Conservation (phyloP, 2,113 vertebrate genomes). For the Siniperca knerii region DNA sequence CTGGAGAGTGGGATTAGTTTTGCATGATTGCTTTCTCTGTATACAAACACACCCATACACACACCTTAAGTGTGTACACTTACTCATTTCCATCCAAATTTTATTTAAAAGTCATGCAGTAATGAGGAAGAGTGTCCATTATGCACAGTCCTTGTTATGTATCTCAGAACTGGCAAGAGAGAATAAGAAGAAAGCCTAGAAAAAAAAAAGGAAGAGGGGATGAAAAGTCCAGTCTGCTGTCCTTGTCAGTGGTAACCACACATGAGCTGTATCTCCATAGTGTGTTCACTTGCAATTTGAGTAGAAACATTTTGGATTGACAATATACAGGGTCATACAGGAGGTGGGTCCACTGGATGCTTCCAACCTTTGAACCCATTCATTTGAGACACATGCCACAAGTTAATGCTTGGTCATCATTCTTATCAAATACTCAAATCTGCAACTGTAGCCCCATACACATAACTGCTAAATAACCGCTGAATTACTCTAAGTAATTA, state of each 20-base stretch:
- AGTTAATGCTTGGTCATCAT: neutral
- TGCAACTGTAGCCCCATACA: too few species aligned
- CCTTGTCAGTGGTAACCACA: neutral
- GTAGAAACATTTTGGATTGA: neutral
- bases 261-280: neutral
- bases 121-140: conserved; percentile 15
- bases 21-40: conserved; percentile 34
- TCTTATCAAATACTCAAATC: neutral
- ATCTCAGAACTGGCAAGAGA: neutral
- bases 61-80: conserved; percentile 15
- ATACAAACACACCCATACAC: conserved; percentile 22
- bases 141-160: neutral
- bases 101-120: conserved; percentile 35
- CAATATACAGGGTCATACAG: neutral
- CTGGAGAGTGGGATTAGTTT: conserved; percentile 46
- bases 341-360: neutral
- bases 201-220: neutral
- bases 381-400: neutral
- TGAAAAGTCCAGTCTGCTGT: neutral
- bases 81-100: conserved; percentile 16
- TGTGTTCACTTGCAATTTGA: neutral
- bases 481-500: neutral
- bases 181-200: neutral
- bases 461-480: neutral
- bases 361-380: neutral